Conservation (phyloP, 2,797 vertebrate genomes). For the Tarsius wallacei region DNA sequence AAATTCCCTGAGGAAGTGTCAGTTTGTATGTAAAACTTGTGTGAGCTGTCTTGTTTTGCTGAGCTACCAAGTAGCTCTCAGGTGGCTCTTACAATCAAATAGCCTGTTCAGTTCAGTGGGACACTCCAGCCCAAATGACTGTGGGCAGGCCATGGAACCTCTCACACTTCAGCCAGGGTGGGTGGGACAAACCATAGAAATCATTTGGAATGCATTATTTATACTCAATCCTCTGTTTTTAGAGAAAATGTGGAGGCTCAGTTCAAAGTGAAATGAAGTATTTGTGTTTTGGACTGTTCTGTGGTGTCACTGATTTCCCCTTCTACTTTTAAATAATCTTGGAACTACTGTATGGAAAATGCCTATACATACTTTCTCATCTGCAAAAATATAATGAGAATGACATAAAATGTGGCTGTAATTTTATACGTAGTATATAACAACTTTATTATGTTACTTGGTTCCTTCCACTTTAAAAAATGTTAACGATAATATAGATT, state of each 20-base stretch:
- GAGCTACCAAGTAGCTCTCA: neutral
- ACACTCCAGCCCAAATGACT: neutral
- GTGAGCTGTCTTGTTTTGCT: neutral
- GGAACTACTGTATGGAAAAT: neutral
- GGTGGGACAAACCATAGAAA: neutral
- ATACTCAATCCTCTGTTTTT: constrained; percentile 1
- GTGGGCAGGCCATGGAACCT: neutral
- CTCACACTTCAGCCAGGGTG: neutral
- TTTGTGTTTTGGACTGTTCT: neutral
- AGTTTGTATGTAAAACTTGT: neutral
- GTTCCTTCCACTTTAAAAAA: neutral
- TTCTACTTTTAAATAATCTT: constrained; percentile 8
- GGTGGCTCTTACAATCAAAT: neutral
- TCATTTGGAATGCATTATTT: neutral
- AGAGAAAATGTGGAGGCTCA: neutral
- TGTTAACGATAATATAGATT: neutral
- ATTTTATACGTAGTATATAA: neutral
- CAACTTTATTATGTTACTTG: neutral
- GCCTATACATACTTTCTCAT: neutral
- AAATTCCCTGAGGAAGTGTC: neutral
- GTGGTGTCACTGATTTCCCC: neutral
- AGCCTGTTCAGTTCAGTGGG: neutral
- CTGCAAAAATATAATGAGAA: constrained; percentile 29
- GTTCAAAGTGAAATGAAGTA: constrained; percentile 26
- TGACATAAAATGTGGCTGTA: constrained; percentile 8